Base-by-base conservation (phyloP, 2,113 vertebrate genomes). In the Caracal caracal region DNA sequence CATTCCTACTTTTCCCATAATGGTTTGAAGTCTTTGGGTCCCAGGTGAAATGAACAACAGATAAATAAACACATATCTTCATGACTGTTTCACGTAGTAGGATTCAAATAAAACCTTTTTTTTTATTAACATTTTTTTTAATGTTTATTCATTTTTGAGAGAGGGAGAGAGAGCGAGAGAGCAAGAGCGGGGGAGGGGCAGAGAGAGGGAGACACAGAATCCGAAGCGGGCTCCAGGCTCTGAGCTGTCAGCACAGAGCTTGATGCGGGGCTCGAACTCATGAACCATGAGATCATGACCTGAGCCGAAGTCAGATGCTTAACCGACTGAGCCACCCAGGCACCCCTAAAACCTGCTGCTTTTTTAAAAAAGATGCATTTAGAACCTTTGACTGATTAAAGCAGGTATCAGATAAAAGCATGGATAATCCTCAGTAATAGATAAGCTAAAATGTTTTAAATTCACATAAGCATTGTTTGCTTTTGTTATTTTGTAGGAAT, bases 21-120 rank as follows among this genome's bases (percentile, higher is more conserved):
- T 80, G 71, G 61, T 90, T 68, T 86, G n/a, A 82, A 90, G 89
- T 94, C 80, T 79, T 88, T 49, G 86, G 87, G 35, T 91, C 89
- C 86, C 35, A 75, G 92, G 76, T 30, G 66, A 88, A 94, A 81
- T 63, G 92, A 81, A 73, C 73, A 59, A 68, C 53, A 92, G 43
- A 75, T 83, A 43, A 75, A 30, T 47, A 78, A 79, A 33, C 81
- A 26, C 40, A 81, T 88, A n/a, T 43, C 33, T 90, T 87, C 20
- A 10, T 30, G 51, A 65, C 65, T 87, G 43, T 81, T 92, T 96
- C 92, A 63, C 47, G 22, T 13, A 71, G 81, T 70, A 92, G 84
- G 5, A 82, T n/a, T 95, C 81, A 61, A 53, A 43, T 79, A 84
- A 51, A 30, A 63, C 43, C 20, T 80, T 92, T 94, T 75, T 43